phyloP scores from a whole-genome alignment of 2,113 vertebrate species.

The Paratilapia polleni region DNA sequence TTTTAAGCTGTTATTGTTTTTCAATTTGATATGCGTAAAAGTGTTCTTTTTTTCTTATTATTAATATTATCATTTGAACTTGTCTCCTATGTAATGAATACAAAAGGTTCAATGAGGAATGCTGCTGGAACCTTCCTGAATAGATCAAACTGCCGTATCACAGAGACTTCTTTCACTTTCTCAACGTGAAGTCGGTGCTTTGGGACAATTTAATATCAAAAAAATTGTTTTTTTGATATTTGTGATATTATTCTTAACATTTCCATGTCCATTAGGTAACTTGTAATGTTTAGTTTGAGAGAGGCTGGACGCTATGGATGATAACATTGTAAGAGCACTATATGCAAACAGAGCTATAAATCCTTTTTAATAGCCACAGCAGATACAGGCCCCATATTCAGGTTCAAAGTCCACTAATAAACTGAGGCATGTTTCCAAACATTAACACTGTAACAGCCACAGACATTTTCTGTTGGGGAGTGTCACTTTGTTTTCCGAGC shows the following conservation, averaged over 20 bases:
- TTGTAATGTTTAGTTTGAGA: neutral
- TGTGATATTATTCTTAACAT: no score
- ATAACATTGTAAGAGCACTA: neutral
- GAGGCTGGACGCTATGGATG: neutral
- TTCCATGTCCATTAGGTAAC: neutral
- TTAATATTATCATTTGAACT: neutral
- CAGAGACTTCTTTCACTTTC: neutral
- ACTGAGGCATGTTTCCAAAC: neutral
- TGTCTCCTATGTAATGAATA: neutral
- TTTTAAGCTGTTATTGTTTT: no score
- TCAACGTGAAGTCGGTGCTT: neutral
- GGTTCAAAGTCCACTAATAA: neutral
- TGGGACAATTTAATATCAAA: neutral
- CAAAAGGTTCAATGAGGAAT: neutral
- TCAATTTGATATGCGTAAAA: no score
- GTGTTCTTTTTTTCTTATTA: no score
- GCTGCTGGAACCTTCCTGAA: neutral
- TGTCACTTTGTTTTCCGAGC: neutral
- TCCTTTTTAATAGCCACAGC: neutral
- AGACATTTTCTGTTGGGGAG: neutral
- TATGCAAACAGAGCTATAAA: neutral
- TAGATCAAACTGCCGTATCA: neutral
- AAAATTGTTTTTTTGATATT: neutral
- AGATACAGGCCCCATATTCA: neutral
- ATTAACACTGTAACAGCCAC: neutral